A percentile compares a stretch with the other conserved stretches of the same genome.
Evolutionary conservation across 2,113 vertebrate species (phyloP).

Genomic region (Peromyscus maniculatus): DNA sequence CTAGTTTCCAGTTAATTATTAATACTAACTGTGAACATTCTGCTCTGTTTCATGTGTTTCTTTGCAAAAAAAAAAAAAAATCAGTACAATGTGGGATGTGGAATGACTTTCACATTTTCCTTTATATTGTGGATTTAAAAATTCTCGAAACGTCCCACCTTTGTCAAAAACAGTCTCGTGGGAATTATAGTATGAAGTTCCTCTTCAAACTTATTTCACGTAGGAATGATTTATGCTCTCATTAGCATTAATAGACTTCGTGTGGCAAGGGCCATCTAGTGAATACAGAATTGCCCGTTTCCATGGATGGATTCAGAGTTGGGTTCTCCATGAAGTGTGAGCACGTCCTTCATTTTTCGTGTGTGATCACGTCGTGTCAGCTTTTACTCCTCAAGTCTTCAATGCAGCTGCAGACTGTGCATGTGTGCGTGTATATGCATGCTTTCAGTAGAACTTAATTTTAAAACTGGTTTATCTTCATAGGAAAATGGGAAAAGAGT

Average conservation of each 20-base stretch:
- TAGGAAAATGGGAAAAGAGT: not conserved
- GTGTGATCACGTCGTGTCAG: not conserved
- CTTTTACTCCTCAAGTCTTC: not conserved
- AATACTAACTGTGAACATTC: constrained; percentile 61
- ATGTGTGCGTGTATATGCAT: too few relatives aligned
- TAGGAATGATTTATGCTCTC: constrained; percentile 1
- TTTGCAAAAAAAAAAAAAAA: not conserved
- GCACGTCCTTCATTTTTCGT: not conserved
- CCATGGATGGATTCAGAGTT: not conserved
- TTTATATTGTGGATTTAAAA: constrained; percentile 9
- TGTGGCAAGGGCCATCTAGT: not conserved
- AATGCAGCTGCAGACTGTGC: not conserved
- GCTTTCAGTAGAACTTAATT: not conserved
- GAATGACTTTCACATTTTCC: not conserved
- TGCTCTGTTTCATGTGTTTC: constrained; percentile 41
- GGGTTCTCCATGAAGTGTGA: not conserved
- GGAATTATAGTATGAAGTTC: constrained; percentile 39
- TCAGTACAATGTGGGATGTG: not conserved
- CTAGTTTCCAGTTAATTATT: constrained; percentile 62
- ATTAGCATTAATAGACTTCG: not conserved
- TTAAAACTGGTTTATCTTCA: not conserved
- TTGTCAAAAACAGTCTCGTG: not conserved
- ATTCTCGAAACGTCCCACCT: constrained; percentile 28
- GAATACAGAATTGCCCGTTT: not conserved
- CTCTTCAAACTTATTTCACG: constrained; percentile 35